phyloP scores from a whole-genome alignment of 2,797 vertebrate species.

The Molossus alvarezi region DNA sequence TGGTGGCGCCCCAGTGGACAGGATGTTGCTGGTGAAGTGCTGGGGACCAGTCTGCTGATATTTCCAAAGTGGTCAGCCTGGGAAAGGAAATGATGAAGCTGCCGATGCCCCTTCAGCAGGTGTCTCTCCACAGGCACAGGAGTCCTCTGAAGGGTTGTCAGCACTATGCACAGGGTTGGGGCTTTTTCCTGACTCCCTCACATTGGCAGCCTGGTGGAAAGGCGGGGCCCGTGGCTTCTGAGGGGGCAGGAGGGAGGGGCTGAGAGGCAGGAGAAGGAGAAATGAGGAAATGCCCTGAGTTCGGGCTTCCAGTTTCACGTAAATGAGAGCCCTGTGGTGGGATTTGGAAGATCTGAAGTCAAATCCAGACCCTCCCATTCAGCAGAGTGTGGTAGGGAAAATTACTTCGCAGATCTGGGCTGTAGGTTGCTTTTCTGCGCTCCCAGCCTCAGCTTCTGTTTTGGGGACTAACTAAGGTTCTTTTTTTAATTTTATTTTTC shows the following conservation, averaged over 20 bases:
- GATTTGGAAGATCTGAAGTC: background rate
- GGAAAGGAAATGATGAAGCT: constrained; percentile 27
- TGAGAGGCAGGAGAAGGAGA: background rate
- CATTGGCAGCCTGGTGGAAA: background rate
- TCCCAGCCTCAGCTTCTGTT: background rate
- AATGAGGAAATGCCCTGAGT: background rate
- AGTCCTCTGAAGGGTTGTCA: constrained; percentile 10
- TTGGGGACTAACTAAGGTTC: background rate
- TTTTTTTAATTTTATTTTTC: background rate
- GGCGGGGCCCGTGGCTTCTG: background rate
- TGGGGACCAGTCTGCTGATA: background rate
- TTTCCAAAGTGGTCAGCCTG: background rate
- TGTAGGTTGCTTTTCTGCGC: background rate
- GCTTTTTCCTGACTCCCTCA: background rate
- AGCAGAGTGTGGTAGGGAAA: background rate
- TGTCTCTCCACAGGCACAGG: background rate
- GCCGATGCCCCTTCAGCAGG: background rate
- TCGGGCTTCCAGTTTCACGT: background rate
- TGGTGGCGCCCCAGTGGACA: background rate
- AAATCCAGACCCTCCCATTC: background rate
- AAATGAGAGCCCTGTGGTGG: background rate
- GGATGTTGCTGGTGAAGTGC: background rate
- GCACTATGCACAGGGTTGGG: background rate
- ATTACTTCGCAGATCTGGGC: background rate
- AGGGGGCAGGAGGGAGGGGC: no score